Evolutionary conservation across 2,888 invertebrate genomes (phyloP).

Genomic region (Apamea crenata): DNA sequence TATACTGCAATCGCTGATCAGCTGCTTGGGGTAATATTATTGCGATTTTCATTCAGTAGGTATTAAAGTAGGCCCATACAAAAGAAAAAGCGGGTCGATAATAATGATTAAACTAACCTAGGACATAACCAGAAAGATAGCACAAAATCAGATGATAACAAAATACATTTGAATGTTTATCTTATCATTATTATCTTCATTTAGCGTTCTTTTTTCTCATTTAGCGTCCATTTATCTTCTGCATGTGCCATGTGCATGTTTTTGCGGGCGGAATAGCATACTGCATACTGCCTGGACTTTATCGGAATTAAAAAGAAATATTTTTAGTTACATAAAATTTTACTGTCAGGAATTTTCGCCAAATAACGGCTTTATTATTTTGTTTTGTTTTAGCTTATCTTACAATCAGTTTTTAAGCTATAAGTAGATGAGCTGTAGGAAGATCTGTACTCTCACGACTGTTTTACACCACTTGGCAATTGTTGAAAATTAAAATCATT

Average conservation of each 20-base stretch:
- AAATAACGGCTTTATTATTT: background rate
- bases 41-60: background rate
- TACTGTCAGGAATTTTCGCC: background rate
- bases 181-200: conserved; percentile 14
- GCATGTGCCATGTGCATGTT: background rate
- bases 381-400: background rate
- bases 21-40: background rate
- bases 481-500: too few species aligned
- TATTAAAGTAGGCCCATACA: background rate
- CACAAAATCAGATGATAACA: conserved; percentile 1
- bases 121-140: conserved; percentile 23
- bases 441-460: too few species aligned
- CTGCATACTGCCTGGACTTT: too few species aligned
- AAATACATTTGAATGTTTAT: conserved; percentile 2
- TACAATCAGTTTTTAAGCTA: too few species aligned
- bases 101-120: conserved; percentile 20
- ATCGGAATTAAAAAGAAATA: background rate
- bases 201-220: background rate
- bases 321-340: background rate
- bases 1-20: background rate
- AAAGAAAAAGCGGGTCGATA: background rate
- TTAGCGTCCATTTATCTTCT: background rate
- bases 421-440: too few species aligned
- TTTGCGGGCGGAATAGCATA: too few species aligned
- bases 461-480: too few species aligned